Base-by-base conservation (phyloP, 2,888 invertebrate genomes). In the Drosophila greeni region DNA sequence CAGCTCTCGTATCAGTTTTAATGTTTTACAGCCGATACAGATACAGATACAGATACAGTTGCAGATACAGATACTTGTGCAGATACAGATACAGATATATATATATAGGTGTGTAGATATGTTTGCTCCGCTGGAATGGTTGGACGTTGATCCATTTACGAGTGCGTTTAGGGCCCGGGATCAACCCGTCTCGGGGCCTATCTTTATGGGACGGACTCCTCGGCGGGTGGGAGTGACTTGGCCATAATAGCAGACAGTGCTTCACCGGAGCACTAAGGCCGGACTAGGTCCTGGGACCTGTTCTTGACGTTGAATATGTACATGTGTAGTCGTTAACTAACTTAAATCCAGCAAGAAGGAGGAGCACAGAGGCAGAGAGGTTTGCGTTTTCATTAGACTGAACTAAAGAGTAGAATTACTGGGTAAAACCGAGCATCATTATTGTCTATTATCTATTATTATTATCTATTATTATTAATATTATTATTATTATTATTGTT, bases 361-460 rank as follows among this genome's bases (percentile, higher is more conserved):
- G 24, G 6, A n/a, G n/a, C n/a, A 6, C 5, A n/a, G 24, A 24
- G n/a, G 8, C n/a, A 8, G 29, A 14, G 54, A 42, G 37, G 56
- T 58, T 43, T 58, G 56, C 40, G 58, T 59, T 57, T 56, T 59
- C 31, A 43, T 57, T 60, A 45, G 59, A 60, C 58, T 60, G 59
- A 60, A 60, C 58, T 57, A 60, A 57, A 40, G 39, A 57, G 29
- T 56, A 56, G 55, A 29, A 56, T 56, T 52, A 52, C 29, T n/a
- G 51, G 45, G 18, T 12, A 45, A 45, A 45, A 29, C 23, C 23
- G 11, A 43, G 16, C 43, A 54, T 24, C 43, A 53, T 43, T 45
- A 31, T 53, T 53, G 31, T 20, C 53, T 23, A 43, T 54, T 45
- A 34, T 31, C 31, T 54, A 54, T 54, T 33, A 34, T 48, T 29